Conservation (phyloP, 2,888 invertebrate genomes). For the Dusona sp. region DNA sequence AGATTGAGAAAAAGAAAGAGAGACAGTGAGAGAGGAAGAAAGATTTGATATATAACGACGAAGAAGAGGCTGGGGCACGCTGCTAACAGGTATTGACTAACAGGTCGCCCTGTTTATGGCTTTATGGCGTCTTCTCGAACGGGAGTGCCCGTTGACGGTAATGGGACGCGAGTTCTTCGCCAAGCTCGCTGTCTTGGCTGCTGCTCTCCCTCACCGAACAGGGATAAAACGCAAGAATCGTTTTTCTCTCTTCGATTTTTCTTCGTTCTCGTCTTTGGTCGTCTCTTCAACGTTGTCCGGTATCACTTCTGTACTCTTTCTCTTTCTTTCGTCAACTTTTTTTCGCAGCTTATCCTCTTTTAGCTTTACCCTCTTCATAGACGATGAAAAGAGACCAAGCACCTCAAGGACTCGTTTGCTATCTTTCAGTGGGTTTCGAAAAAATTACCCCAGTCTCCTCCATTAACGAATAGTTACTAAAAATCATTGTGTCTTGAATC, state of each 20-base stretch:
- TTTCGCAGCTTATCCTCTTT: background rate
- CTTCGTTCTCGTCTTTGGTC: conserved; percentile 32
- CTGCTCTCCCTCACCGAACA: conserved; percentile 28
- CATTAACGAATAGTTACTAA: background rate
- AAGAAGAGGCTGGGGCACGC: conserved; percentile 60
- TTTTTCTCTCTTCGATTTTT: conserved; percentile 35
- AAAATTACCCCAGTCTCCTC: conserved; percentile 35
- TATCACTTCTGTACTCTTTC: conserved; percentile 9
- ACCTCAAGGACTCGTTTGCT: conserved; percentile 67
- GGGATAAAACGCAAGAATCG: conserved; percentile 41
- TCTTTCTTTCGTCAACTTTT: conserved; percentile 6
- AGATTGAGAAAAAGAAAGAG: conserved; percentile 19
- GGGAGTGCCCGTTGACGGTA: conserved; percentile 74
- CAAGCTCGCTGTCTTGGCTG: conserved; percentile 30
- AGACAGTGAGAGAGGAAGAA: conserved; percentile 16
- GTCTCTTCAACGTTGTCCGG: conserved; percentile 21
- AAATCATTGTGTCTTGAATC: background rate
- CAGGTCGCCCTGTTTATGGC: conserved; percentile 75
- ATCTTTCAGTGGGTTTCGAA: conserved; percentile 69
- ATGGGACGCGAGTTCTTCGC: conserved; percentile 68
- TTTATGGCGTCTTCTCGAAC: conserved; percentile 74
- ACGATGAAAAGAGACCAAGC: conserved; percentile 26
- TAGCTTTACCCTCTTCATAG: conserved; percentile 9
- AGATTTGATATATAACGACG: conserved; percentile 44
- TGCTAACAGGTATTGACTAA: conserved; percentile 74